Base-by-base conservation (phyloP, 2,113 vertebrate species). In the Nesoenas mayeri region DNA sequence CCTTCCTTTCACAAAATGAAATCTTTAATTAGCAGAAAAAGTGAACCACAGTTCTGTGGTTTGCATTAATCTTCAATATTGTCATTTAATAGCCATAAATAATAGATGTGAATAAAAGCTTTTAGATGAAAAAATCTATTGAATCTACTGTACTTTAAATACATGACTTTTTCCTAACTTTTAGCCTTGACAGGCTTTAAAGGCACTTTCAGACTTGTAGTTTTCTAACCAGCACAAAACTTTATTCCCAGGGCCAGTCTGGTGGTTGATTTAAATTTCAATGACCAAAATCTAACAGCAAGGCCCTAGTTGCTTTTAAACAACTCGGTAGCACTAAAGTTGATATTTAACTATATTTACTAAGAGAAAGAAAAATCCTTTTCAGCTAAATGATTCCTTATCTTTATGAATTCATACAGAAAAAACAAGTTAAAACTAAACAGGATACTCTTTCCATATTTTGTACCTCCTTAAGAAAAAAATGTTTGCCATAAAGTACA, bases 41-140 rank as follows among this genome's bases (percentile, higher is more conserved):
- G 17, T 88, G 61, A 92, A 88, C 16, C 11, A 65, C 72, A 18
- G 77, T 64, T 31, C 36, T 62, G 14, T 57, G 34, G 71, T 77
- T 89, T 94, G 16, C 75, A 79, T 89, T 92, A 89, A 57, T 78
- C 51, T 91, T 88, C 81, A 82, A 40, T 88, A 84, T 73, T 70
- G 60, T 73, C 16, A 69, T 77, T 93, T 92, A 91, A 73, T 48
- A 73, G 47, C 50, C 57, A 95, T 79, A 95, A 96, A 95, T 86
- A 95, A 95, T 79, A 85, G 42, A 92, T 94, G 10, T 4, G 88
- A 79, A 93, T 85, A 95, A 93, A 91, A 92, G 38, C 53, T 94
- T 92, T 92, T 73, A 53, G 48, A 54, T 50, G 0, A 56, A 70
- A 51, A 77, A 50, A 9, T 18, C 25, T 60, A 25, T 66, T 85